Percentiles rank a stretch among this genome's conserved stretches.
Conservation (phyloP, 2,888 invertebrate genomes). For the Pammene fasciana region DNA sequence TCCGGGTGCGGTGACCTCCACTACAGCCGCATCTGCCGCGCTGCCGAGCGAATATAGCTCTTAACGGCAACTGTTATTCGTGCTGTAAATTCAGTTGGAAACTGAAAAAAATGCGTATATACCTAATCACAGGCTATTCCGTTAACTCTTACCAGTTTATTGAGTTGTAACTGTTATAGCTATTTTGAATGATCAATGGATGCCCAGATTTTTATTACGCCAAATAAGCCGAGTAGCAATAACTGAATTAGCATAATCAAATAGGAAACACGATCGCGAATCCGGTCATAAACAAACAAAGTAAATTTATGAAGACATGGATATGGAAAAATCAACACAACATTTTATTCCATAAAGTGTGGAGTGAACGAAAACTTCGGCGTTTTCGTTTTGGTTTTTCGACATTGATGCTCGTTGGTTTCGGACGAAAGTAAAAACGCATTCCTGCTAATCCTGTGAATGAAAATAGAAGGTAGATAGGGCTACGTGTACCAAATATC, state of each 20-base stretch:
- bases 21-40: slow-evolving; percentile 71
- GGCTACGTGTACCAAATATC: slow-evolving; percentile 27
- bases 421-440: slow-evolving; percentile 33
- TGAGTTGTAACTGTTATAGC: not conserved
- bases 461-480: slow-evolving; percentile 30
- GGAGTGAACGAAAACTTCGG: slow-evolving; percentile 8
- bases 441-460: slow-evolving; percentile 35
- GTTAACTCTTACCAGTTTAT: too few species aligned
- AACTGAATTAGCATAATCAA: slow-evolving; percentile 38
- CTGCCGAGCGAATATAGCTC: slow-evolving; percentile 42
- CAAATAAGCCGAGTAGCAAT: slow-evolving; percentile 29
- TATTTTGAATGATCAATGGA: slow-evolving; percentile 4
- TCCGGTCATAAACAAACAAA: slow-evolving; percentile 35
- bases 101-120: slow-evolving; percentile 7
- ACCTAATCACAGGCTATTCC: not conserved
- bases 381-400: slow-evolving; percentile 16
- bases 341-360: slow-evolving; percentile 28
- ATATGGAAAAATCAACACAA: slow-evolving; percentile 28
- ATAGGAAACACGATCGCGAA: slow-evolving; percentile 34
- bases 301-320: slow-evolving; percentile 37
- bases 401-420: slow-evolving; percentile 7
- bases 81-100: slow-evolving; percentile 33
- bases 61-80: slow-evolving; percentile 25
- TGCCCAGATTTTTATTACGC: slow-evolving; percentile 5
- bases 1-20: slow-evolving; percentile 73